Percentiles rank a stretch among this genome's conserved stretches.
Conservation (phyloP, 2,113 vertebrate genomes). For the Probosciger aterrimus region DNA sequence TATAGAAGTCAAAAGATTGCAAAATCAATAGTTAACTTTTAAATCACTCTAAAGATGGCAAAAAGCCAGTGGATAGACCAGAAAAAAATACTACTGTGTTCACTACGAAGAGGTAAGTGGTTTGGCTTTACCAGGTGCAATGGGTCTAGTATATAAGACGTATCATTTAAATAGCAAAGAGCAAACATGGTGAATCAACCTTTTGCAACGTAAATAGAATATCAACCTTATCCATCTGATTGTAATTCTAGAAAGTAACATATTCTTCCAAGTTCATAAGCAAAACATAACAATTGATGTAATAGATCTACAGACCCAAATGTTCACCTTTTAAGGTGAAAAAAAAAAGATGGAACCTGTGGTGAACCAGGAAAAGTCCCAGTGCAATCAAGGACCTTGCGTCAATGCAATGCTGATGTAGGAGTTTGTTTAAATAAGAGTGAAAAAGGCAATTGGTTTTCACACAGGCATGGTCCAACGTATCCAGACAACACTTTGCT, state of each 20-base stretch:
- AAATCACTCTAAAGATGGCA: not conserved
- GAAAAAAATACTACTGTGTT: not conserved
- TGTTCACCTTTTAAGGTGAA: not conserved
- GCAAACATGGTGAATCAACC: not conserved
- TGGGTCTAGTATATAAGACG: not conserved
- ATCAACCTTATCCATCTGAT: not conserved
- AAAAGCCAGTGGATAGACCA: not conserved
- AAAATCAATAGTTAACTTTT: not conserved
- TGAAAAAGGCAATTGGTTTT: not conserved
- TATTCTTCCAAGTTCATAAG: not conserved
- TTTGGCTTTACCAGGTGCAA: not conserved
- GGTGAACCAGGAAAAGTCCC: not conserved
- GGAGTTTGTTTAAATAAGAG: not conserved
- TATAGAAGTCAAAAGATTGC: not conserved
- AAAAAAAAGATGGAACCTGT: not conserved
- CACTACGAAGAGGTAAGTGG: not conserved
- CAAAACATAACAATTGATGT: not conserved
- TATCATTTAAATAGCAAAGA: not conserved
- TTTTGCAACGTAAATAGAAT: not conserved
- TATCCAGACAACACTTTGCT: not conserved
- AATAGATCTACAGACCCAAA: not conserved
- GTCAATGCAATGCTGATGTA: rapidly evolving
- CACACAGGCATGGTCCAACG: not conserved
- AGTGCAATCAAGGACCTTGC: not conserved
- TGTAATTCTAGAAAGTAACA: not conserved